A percentile compares a stretch with the other conserved stretches of the same genome.
Conservation (phyloP, 1,140 invertebrate species). For the Drosophila erecta region DNA sequence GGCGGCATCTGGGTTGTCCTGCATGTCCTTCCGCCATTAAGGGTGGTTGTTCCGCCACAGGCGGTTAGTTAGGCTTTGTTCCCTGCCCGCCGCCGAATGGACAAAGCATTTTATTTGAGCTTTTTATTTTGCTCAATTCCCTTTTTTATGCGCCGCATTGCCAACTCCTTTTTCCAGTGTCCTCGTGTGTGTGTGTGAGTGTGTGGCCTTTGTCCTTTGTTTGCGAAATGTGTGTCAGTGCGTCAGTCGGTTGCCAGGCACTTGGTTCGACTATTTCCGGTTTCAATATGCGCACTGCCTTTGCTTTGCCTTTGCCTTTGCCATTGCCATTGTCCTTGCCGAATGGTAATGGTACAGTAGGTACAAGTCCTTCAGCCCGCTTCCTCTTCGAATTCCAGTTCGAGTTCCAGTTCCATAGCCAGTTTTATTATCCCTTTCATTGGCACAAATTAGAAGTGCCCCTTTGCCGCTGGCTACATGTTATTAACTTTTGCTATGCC, state of each 20-base stretch:
- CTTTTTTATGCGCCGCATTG: conserved; percentile 43
- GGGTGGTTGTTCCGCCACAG: conserved; percentile 68
- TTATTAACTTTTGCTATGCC: conserved; percentile 74
- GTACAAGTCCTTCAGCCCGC: conserved; percentile 56
- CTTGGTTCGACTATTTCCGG: conserved; percentile 81
- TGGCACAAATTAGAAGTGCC: conserved; percentile 57
- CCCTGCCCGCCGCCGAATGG: conserved; percentile 46
- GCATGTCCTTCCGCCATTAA: conserved; percentile 76
- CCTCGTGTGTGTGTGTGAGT: conserved; percentile 31
- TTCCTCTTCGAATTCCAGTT: conserved; percentile 10
- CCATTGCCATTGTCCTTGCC: conserved; percentile 35
- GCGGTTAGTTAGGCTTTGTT: conserved; percentile 74
- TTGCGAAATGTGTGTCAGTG: conserved; percentile 79
- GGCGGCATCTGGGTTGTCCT: conserved; percentile 57
- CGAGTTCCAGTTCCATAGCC: conserved; percentile 31
- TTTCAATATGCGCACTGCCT: conserved; percentile 76
- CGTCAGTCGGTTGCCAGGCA: conserved; percentile 79
- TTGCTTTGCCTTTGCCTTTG: conserved; percentile 29
- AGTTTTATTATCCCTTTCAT: conserved; percentile 54
- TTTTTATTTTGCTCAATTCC: conserved; percentile 75
- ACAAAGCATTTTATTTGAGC: conserved; percentile 82
- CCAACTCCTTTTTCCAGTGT: conserved; percentile 42
- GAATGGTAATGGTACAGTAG: conserved; percentile 57
- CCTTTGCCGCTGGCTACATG: conserved; percentile 45
- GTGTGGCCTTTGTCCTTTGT: conserved; percentile 76